A percentile compares a stretch with the other conserved stretches of the same genome.
Conservation (phyloP, 1,140 invertebrate genomes). For the Listronotus oregonensis region DNA sequence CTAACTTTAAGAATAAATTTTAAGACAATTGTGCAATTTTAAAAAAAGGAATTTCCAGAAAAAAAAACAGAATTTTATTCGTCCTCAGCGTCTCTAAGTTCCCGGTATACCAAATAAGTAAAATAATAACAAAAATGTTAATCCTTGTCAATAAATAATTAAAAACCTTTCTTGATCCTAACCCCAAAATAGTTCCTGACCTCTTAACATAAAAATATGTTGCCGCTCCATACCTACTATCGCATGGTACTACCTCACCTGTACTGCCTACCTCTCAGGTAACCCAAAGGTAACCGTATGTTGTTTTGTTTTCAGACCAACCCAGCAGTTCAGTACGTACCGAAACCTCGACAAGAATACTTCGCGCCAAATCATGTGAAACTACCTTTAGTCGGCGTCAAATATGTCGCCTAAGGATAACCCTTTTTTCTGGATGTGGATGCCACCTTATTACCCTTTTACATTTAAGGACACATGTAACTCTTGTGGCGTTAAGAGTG, state of each 20-base stretch:
- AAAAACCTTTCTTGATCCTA: too few relatives aligned
- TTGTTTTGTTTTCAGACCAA: conserved; percentile 27
- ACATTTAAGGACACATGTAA: not conserved
- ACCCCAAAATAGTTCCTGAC: not conserved
- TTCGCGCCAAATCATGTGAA: conserved; percentile 28
- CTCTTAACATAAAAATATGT: not conserved
- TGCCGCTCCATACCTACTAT: conserved; percentile 16
- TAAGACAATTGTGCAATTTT: too few relatives aligned
- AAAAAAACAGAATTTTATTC: too few relatives aligned
- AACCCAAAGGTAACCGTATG: conserved; percentile 30
- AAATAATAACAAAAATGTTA: too few relatives aligned
- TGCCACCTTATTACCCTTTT: not conserved
- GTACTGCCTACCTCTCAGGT: conserved; percentile 28
- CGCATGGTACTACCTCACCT: conserved; percentile 22
- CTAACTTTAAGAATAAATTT: too few relatives aligned
- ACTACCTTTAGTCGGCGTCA: conserved; percentile 22
- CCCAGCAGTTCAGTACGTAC: conserved; percentile 26
- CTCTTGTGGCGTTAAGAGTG: not conserved
- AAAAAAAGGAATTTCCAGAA: too few relatives aligned
- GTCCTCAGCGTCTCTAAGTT: too few relatives aligned
- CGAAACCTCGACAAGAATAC: conserved; percentile 10
- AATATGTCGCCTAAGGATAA: conserved; percentile 29
- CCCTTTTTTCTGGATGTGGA: conserved; percentile 11
- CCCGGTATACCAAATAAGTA: too few relatives aligned
- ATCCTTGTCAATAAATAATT: too few relatives aligned